These are phyloP conservation scores for Lasioglossum malachurum DNA, from an alignment of 2,888 invertebrate species.

Conservation along the genomic window DNA sequence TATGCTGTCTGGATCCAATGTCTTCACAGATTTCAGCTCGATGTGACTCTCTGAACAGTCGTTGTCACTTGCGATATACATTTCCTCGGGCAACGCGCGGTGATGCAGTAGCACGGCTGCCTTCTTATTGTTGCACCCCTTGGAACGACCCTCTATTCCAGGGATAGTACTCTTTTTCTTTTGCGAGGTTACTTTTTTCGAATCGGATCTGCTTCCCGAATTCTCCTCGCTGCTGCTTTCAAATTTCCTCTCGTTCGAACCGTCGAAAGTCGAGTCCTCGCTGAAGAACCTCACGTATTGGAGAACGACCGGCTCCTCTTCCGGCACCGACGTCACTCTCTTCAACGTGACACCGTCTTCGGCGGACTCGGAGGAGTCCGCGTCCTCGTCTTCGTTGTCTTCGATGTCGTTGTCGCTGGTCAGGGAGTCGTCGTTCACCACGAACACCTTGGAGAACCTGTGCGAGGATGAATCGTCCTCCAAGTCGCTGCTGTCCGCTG, in stretches of 20 bases:
- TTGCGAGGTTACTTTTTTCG: not conserved
- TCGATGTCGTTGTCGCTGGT: slow-evolving; percentile 82
- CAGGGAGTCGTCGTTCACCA: slow-evolving; percentile 83
- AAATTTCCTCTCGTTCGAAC: not conserved
- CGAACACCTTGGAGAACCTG: slow-evolving; percentile 83
- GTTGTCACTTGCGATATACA: slow-evolving; percentile 81
- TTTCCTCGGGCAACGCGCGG: slow-evolving; percentile 75
- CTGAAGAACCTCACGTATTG: slow-evolving; percentile 77
- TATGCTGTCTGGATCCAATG: slow-evolving; percentile 79
- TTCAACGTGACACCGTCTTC: slow-evolving; percentile 76
- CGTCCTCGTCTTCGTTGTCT: slow-evolving; percentile 78
- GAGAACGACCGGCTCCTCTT: slow-evolving; percentile 79
- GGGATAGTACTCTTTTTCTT: not conserved
- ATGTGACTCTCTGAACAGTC: slow-evolving; percentile 78
- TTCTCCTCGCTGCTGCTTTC: slow-evolving; percentile 25
- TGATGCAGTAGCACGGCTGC: slow-evolving; percentile 55
- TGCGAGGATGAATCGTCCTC: slow-evolving; percentile 82
- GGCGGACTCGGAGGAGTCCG: slow-evolving; percentile 75
- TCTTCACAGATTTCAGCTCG: slow-evolving; percentile 80
- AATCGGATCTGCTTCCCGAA: slow-evolving; percentile 10
- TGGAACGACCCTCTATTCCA: not conserved
- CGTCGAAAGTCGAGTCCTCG: slow-evolving; percentile 72
- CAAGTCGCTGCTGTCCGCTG: slow-evolving; percentile 83
- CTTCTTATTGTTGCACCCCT: slow-evolving; percentile 35
- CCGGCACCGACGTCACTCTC: slow-evolving; percentile 73